Base-by-base conservation (phyloP, 2,113 vertebrate genomes). In the Oreocharis arfaki region DNA sequence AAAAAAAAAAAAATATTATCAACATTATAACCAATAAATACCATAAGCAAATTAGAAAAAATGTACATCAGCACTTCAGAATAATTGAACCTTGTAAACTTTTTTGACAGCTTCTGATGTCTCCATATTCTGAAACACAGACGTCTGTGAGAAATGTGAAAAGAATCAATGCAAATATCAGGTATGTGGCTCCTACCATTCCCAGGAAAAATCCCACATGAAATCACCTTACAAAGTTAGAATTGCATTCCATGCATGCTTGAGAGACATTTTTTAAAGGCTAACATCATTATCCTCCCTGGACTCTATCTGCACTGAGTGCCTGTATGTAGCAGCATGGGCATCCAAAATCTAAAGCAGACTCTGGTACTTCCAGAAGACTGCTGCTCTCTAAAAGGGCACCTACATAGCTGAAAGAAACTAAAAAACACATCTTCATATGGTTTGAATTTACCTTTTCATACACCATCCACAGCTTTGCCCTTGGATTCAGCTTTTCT, bases 401-500 rank as follows among this genome's bases (percentile, higher is more conserved):
- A 53, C 14, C 16, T n/a, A 14, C 8, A 9, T 1, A 21, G n/a
- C 7, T 27, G 16, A 52, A 46, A 55, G 22, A 23, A 44, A 41
- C 57, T 53, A 23, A 59, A 46, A 24, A 7, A 86, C 95, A 77
- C 37, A 18, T 63, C 52, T 76, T 60, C 3, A 0, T 13, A 42
- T 6, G 33, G 6, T 67, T 55, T 64, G 33, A 8, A 42, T 52
- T 95, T 97, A 99, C 98, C 98, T 99, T 93, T 28, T 28, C 37
- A 87, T 97, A 96, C 84, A 56, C 96, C 78, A n/a, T 59, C 86
- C 68, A 97, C 88, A 81, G 95, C 56, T 60, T 84, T 69, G 28
- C 26, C 57, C 85, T 99, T 17, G 97, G 70, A 28, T 94, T 93
- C 67, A 97, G 76, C 83, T 99, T 99, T 95, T 98, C 97, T 81